Base-by-base conservation (phyloP, 2,888 invertebrate species). In the Micoletzkya japonica region DNA sequence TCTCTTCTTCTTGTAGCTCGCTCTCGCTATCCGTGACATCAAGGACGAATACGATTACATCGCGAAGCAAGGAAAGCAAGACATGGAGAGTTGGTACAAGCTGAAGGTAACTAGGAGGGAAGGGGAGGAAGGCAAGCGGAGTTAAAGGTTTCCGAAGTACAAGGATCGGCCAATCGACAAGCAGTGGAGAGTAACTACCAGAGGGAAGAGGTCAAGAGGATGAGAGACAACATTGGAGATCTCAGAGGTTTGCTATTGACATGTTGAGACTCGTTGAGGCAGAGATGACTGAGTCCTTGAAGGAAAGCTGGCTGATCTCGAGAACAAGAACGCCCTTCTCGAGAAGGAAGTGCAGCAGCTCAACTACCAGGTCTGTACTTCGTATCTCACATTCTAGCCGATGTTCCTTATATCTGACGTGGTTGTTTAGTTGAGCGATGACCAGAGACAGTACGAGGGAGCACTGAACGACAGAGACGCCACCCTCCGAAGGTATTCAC, bases 81-180 rank as follows among this genome's bases (percentile, higher is more conserved):
- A 89, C 76, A 86, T 88, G 85, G 88, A 89, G 79, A 85, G 86
- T 63, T 88, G 87, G 86, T 89, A 89, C 86, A 87, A 88, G 80
- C 85, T 88, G 75, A 88, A 88, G 87, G 88, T 88, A 74, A 36
- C 67, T 20, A 17, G 14, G 10, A 30, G 34, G 32, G 10, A 7
- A 4, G 30, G 28, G 17, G 32, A 58, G 17, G 10, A 32, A 58
- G 17, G 7, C n/a, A 32, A 58, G 28, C 30, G 58, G 49, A 44
- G 30, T 58, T 73, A 17, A 64, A 80, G 81, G 84, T 84, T 6
- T 82, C 83, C 74, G 85, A 85, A 64, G 85, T 85, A 32, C 85
- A 85, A 71, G 84, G 85, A 59, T 77, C 81, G 30, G 82, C 85
- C 24, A 83, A 83, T 70, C 80, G 85, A 2, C 87, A 85, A 24